Base-by-base conservation (phyloP, 2,888 invertebrate genomes). In the Branchellion lobata region DNA sequence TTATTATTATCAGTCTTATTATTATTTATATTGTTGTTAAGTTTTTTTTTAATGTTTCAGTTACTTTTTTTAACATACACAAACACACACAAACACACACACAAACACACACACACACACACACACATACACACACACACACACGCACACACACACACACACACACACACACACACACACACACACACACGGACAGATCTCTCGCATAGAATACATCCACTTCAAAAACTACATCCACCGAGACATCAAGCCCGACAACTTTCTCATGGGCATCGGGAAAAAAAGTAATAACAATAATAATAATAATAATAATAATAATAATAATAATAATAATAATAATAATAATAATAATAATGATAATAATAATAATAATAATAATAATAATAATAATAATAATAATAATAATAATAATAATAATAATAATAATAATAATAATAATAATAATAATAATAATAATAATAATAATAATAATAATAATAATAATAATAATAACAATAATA, bases 221-320 rank as follows among this genome's bases (percentile, higher is more conserved):
- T 94, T 94, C 90, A 98, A 98, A 90, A 96, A 96, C 87, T 99
- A 99, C 90, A 99, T 99, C 88, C 99, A 99, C 90, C 93, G 87
- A 79, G 97, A 98, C 90, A 96, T 97, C 84, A 88, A 87, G 84
- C 90, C 90, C 24, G 90, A 90, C 85, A 90, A 90, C 85, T 90
- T 90, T 85, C 86, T 90, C 74, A 90, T 90, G 90, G 88, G 88
- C 75, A 84, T 88, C 51, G 88, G 88, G 71, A 88, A 87, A 82
- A 87, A 88, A 83, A 87, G 87, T 80, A 87, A n/a, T 65, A n/a
- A 8, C 21, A 5, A 65, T 65, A n/a, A 27, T 65, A n/a, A 27
- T 65, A n/a, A 27, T 57, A 57, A 5, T 57, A 57, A 3, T n/a
- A 57, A 3, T 57, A 57, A 5, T 57, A 57, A 5, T 24, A 57